Percentiles rank a stretch among this genome's conserved stretches.
Conservation (phyloP, 2,888 invertebrate genomes). For the Cotesia congregata region DNA sequence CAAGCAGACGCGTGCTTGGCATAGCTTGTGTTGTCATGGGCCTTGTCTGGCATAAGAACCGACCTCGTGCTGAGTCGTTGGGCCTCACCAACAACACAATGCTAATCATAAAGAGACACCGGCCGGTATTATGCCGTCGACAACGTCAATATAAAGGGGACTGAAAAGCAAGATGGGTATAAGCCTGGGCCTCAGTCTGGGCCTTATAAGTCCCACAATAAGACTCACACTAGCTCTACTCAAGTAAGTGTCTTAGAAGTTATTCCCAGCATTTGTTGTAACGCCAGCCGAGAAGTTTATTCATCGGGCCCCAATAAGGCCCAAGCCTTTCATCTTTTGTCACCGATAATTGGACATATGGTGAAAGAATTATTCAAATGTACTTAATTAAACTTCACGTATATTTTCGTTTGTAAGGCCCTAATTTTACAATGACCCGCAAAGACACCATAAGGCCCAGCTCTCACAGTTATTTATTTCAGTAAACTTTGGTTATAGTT, state of each 20-base stretch:
- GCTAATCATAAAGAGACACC: constrained; percentile 70
- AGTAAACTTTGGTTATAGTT: too few species aligned
- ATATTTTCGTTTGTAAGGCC: too few species aligned
- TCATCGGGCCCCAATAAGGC: constrained; percentile 31
- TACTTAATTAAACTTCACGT: too few species aligned
- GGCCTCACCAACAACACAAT: constrained; percentile 57
- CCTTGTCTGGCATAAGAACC: constrained; percentile 54
- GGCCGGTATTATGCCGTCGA: constrained; percentile 64
- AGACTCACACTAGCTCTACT: not conserved
- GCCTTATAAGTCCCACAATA: constrained; percentile 16
- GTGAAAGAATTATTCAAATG: constrained; percentile 15
- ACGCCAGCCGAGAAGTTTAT: constrained; percentile 26
- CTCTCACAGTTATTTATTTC: too few species aligned
- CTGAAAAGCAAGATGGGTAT: constrained; percentile 28
- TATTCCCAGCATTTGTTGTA: not conserved
- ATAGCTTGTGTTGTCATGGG: constrained; percentile 65
- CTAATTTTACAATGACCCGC: too few species aligned
- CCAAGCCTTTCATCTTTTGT: constrained; percentile 49
- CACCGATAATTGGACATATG: constrained; percentile 43
- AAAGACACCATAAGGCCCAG: too few species aligned
- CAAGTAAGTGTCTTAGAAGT: not conserved
- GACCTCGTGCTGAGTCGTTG: constrained; percentile 49
- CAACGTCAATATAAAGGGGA: constrained; percentile 37
- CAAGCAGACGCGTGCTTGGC: constrained; percentile 68
- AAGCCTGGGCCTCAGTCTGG: not conserved